Evolutionary conservation across 1,140 invertebrate species (phyloP).

Genomic region (Zaprionus kolodkinae): DNA sequence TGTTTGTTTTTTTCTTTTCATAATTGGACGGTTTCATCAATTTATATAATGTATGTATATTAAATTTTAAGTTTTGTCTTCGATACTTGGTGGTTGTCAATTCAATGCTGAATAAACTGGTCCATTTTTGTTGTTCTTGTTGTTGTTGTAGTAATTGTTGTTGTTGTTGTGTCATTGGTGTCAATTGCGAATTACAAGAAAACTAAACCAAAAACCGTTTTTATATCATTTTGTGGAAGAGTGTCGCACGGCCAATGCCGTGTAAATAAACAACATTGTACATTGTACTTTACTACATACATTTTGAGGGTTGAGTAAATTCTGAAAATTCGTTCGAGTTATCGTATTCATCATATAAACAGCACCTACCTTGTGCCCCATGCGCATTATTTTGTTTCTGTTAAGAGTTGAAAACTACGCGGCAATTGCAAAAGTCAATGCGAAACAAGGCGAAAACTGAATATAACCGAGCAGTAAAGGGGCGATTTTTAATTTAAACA

Average conservation of each 20-base stretch:
- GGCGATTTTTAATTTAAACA: conserved; percentile 45
- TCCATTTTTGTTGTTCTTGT: conserved; percentile 55
- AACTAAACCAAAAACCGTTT: conserved; percentile 39
- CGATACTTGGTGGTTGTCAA: conserved; percentile 75
- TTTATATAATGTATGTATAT: conserved; percentile 71
- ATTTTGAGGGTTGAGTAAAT: conserved; percentile 9
- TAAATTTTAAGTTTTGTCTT: conserved; percentile 42
- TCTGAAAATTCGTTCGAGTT: conserved; percentile 37
- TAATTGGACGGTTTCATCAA: conserved; percentile 80
- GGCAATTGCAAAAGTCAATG: conserved; percentile 53
- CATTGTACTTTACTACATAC: conserved; percentile 4
- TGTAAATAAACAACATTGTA: neutral
- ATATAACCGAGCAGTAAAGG: neutral
- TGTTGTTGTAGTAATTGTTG: conserved; percentile 12
- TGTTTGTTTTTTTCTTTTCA: conserved; percentile 62
- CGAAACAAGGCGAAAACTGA: conserved; percentile 33
- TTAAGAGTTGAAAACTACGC: conserved; percentile 76
- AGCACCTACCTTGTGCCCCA: conserved; percentile 77
- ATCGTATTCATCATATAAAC: conserved; percentile 52
- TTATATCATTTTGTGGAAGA: neutral
- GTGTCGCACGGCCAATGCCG: conserved; percentile 6
- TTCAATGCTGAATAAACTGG: conserved; percentile 79
- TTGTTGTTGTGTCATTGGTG: conserved; percentile 47
- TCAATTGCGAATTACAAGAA: conserved; percentile 49
- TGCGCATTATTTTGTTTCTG: conserved; percentile 57